Evolutionary conservation across 2,888 invertebrate species (phyloP), one percentile per base, ranked within the genome.

Genomic region (Epistrophe eligans): DNA sequence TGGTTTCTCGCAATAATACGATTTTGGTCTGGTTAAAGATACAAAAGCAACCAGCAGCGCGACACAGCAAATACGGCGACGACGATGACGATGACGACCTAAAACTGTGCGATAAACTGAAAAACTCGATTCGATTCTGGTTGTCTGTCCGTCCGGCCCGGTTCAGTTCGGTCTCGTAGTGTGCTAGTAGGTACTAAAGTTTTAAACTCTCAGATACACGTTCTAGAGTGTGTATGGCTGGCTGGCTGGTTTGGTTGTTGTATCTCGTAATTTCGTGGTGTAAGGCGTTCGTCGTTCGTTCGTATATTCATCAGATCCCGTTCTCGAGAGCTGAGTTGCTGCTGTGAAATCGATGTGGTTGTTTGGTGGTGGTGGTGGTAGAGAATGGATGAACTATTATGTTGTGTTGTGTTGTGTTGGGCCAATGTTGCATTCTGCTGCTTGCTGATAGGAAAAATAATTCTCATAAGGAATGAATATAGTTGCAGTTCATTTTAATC

Each of bases 1-100:
- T 91, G 91, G 91, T 92, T 92, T 91, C 91, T 92, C 92, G 91
- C 91, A 92, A 91, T 91, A 91, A 92, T 91, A 92, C 92, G 91
- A 92, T 92, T 92, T 92, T 93, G 92, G 92, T 92, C 91, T 89
- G 88, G 88, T 55, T 70, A 84, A 89, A 84, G 87, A 66, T 80
- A 62, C 73, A 81, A 74, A 79, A 85, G 79, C 80, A 60, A 72
- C 77, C 76, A 84, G 57, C 52, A 72, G 73, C 67, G 72, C 76
- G 79, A 74, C 58, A 83, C 76, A 64, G 76, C 50, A 57, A 81
- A 67, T 55, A 83, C 88, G 73, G 83, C 79, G 79, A 84, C 81
- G 81, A 81, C 79, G 80, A 64, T 77, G 73, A 80, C 88, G 74
- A 84, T 84, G 83, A 85, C 81, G 82, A 85, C 85, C 82, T 77